phyloP scores from a whole-genome alignment of 2,797 vertebrate species.

The Lacerta viridis region DNA sequence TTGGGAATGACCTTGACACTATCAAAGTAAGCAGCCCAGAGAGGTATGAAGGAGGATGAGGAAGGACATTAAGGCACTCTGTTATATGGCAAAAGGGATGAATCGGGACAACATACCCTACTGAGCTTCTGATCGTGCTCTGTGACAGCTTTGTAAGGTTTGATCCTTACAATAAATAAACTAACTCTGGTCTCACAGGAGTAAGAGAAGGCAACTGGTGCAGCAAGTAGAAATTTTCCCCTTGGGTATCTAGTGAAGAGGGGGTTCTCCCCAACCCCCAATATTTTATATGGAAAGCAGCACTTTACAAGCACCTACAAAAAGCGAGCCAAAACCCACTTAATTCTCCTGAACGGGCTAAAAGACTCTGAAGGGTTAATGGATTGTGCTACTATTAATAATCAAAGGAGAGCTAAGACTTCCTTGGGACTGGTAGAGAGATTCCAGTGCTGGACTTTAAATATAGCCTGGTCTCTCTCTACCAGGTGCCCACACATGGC shows the following conservation, averaged over 20 bases:
- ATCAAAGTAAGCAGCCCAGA: conserved; percentile 41
- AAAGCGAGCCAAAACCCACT: conserved; percentile 24
- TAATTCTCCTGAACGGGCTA: conserved; percentile 19
- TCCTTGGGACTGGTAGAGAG: neutral
- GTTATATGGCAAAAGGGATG: conserved; percentile 27
- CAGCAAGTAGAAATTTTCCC: neutral
- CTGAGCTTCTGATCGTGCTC: conserved; percentile 12
- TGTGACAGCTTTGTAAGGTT: conserved; percentile 41
- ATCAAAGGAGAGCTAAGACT: conserved; percentile 1
- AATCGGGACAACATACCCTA: neutral
- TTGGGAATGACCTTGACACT: conserved; percentile 47
- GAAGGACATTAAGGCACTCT: conserved; percentile 62
- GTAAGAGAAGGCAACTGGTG: conserved; percentile 39
- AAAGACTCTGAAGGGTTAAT: conserved; percentile 3
- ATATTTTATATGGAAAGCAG: neutral
- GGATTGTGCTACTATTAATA: neutral
- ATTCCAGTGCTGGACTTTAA: neutral
- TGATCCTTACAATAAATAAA: conserved; percentile 73
- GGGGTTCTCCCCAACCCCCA: neutral
- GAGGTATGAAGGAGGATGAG: conserved; percentile 43
- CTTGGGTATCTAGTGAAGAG: neutral
- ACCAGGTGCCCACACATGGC: conserved; percentile 2
- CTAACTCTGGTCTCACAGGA: conserved; percentile 46
- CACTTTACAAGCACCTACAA: neutral
- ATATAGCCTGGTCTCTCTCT: neutral